phyloP scores from a whole-genome alignment of 1,140 invertebrate genomes.

The Cotesia vestalis region DNA sequence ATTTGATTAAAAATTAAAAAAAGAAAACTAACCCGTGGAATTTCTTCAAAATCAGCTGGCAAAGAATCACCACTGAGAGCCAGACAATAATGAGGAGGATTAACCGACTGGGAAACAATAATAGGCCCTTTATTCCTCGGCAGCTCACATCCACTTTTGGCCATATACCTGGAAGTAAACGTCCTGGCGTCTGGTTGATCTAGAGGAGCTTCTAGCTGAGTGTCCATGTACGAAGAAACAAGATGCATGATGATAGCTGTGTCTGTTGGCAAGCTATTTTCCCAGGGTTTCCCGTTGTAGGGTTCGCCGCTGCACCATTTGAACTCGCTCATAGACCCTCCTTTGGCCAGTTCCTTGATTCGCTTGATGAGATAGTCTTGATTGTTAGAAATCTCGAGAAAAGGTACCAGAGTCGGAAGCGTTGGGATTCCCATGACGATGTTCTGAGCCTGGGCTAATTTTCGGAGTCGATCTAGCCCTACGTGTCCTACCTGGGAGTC shows the following conservation, averaged over 20 bases:
- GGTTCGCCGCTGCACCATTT: constrained; percentile 80
- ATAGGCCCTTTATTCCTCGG: constrained; percentile 64
- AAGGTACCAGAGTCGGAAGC: constrained; percentile 76
- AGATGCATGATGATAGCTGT: constrained; percentile 83
- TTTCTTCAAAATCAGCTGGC: constrained; percentile 62
- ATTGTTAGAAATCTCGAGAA: constrained; percentile 80
- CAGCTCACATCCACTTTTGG: constrained; percentile 53
- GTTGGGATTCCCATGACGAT: constrained; percentile 74
- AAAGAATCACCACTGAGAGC: constrained; percentile 71
- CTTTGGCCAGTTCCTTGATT: constrained; percentile 76
- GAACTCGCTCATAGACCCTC: constrained; percentile 83
- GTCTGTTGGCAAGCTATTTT: constrained; percentile 81
- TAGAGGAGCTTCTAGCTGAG: constrained; percentile 78
- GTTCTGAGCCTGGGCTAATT: constrained; percentile 72
- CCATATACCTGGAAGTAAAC: constrained; percentile 71
- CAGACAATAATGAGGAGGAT: constrained; percentile 80
- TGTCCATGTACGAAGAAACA: constrained; percentile 83
- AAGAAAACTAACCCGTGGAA: constrained; percentile 69
- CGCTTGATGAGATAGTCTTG: constrained; percentile 85
- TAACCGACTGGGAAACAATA: constrained; percentile 69
- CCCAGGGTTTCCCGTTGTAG: constrained; percentile 80
- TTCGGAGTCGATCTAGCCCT: constrained; percentile 74
- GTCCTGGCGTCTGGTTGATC: constrained; percentile 79
- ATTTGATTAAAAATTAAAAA: not conserved
- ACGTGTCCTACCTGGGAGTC: constrained; percentile 77